A percentile compares a stretch with the other conserved stretches of the same genome.
Conservation (phyloP, 64 coral and sea anemone genomes). For the Stichodactyla helianthus region DNA sequence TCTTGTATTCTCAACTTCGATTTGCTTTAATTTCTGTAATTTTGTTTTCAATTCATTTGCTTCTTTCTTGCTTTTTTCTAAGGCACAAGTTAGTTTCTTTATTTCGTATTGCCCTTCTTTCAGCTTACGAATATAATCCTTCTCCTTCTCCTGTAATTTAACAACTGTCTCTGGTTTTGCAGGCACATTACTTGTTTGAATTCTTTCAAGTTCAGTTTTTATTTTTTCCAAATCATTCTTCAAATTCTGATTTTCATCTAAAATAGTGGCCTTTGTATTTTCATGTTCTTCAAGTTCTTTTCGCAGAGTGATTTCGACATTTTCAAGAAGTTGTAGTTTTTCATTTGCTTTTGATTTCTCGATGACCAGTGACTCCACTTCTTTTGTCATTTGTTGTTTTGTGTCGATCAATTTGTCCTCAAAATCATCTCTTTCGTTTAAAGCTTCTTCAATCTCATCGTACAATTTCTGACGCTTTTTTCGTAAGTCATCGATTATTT, state of each 20-base stretch:
- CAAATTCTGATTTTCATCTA: not conserved
- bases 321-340: not conserved
- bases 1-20: not conserved
- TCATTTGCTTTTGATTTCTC: slow-evolving; percentile 14
- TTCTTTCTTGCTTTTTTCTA: slow-evolving; percentile 24
- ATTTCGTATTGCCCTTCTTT: slow-evolving; percentile 27
- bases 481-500: slow-evolving; percentile 55
- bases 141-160: not conserved
- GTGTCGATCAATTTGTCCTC: slow-evolving; percentile 39
- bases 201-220: not conserved
- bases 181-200: not conserved
- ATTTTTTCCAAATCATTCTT: slow-evolving; percentile 3
- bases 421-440: slow-evolving; percentile 52
- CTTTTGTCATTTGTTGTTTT: not conserved
- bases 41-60: slow-evolving; percentile 26
- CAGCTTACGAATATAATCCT: not conserved
- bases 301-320: not conserved
- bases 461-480: slow-evolving; percentile 56
- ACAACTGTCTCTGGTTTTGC: not conserved
- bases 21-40: slow-evolving; percentile 15
- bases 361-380: not conserved
- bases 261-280: not conserved
- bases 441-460: slow-evolving; percentile 51
- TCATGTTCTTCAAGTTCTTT: not conserved
- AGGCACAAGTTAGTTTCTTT: slow-evolving; percentile 2